Evolutionary conservation across 2,113 vertebrate species (phyloP), one percentile per base, ranked within the genome.

Genomic region (Oreochromis tanganicae): DNA sequence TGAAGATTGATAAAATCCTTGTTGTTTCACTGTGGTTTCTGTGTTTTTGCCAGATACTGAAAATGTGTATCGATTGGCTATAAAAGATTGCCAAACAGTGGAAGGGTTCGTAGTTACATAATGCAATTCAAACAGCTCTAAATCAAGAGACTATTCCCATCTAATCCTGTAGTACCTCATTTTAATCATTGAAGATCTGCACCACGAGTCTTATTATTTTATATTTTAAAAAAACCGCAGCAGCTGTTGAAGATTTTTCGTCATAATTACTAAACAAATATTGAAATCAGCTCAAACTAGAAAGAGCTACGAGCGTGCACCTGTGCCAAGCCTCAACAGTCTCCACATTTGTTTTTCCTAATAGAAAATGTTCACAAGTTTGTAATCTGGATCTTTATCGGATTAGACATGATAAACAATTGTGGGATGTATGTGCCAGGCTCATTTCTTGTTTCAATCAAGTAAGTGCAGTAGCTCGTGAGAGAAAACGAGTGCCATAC

Each of bases 231-330:
- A 89, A 43, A 83, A 68, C 2, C 52, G 6, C 86, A 82, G 73
- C 92, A 78, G 89, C 85, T 91, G 86, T 41, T 59, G 43, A 63
- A 83, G 61, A 81, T 61, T 91, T 85, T 81, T 85, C 3, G 1
- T 66, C 71, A 14, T 86, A 83, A 94, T 87, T 83, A 82, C 57
- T 9, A 16, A 86, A 90, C 81, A 85, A 91, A 85, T 80, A 73
- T 89, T 89, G 61, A 91, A 88, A 88, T 89, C 50, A 71, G 52
- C 87, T 80, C 29, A 56, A 29, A 36, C 5, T 34, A 43, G 52
- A 82, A 80, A 81, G 52, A 52, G 82, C 50, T 63, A 24, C 1
- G 61, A 71, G 32, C 6, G 41, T 17, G 19, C 21, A 27, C 46
- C 38, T 82, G 36, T 61, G 73, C 56, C 63, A 83, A 82, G 46